These are phyloP conservation scores for Microcebus lehilahytsara DNA, from an alignment of 2,113 vertebrate species.

Conservation along the genomic window DNA sequence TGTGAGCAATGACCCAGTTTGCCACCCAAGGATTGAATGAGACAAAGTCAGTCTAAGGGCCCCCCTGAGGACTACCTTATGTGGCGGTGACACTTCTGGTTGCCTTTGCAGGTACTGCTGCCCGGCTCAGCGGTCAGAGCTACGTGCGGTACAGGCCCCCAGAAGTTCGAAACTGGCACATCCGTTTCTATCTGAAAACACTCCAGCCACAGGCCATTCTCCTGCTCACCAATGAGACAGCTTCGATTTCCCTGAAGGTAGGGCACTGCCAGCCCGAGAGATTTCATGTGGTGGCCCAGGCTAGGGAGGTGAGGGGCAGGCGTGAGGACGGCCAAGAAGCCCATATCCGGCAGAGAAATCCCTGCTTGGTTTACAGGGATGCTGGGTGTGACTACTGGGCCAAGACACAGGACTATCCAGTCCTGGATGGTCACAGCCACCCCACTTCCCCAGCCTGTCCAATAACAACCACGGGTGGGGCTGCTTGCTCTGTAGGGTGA, in stretches of 20 bases:
- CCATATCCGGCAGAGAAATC: neutral
- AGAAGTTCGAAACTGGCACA: conserved; percentile 77
- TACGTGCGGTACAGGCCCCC: conserved; percentile 87
- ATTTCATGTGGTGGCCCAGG: neutral
- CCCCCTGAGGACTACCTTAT: neutral
- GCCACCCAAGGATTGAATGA: neutral
- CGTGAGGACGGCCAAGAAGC: neutral
- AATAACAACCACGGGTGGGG: neutral
- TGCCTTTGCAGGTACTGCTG: conserved; percentile 87
- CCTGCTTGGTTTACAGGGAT: neutral
- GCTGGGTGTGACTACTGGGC: neutral
- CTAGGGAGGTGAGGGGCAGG: neutral
- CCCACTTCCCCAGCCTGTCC: neutral
- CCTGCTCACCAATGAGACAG: conserved; percentile 83
- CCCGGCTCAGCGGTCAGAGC: conserved; percentile 89
- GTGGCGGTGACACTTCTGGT: neutral
- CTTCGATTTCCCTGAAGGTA: conserved; percentile 89
- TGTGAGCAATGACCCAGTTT: neutral
- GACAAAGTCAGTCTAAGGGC: neutral
- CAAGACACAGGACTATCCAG: neutral
- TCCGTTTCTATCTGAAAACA: conserved; percentile 91
- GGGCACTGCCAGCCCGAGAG: neutral
- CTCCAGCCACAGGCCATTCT: conserved; percentile 85
- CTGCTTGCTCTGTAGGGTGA: neutral
- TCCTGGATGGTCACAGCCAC: neutral